Conservation (phyloP, 2,113 vertebrate species). For the Rhinopithecus roxellana region DNA sequence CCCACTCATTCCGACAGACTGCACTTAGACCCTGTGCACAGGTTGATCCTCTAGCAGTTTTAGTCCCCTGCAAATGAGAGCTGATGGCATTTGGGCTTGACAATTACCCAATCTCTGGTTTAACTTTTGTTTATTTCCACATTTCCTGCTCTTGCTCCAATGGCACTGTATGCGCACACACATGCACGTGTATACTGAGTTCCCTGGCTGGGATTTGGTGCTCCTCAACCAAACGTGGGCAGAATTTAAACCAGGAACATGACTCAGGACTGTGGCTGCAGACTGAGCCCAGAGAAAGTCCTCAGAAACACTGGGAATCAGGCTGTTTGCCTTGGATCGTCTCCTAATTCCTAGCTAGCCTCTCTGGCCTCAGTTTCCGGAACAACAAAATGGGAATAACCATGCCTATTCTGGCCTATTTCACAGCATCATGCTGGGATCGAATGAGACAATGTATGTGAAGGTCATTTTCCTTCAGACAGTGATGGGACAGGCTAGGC, state of each 20-base stretch:
- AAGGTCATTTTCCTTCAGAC: neutral
- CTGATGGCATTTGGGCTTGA: neutral
- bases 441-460: neutral
- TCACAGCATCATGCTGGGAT: neutral
- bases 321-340: neutral
- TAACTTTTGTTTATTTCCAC: conserved; percentile 15
- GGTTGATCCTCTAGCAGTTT: conserved; percentile 63
- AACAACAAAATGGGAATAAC: neutral
- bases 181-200: neutral
- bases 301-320: neutral
- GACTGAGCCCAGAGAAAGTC: conserved; percentile 13
- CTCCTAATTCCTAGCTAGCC: conserved; percentile 13
- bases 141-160: neutral
- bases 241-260: conserved; percentile 70
- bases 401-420: neutral
- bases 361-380: conserved; percentile 15
- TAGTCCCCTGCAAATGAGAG: conserved; percentile 43
- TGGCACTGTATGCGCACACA: neutral
- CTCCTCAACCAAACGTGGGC: conserved; percentile 57
- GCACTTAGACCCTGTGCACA: conserved; percentile 67
- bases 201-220: neutral
- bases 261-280: conserved; percentile 65
- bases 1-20: conserved; percentile 71
- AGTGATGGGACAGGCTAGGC: neutral
- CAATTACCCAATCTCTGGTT: neutral